A percentile compares a stretch with the other conserved stretches of the same genome.
These are phyloP conservation scores for Scalopus aquaticus DNA, from an alignment of 2,113 vertebrate genomes.

Conservation along the genomic window DNA sequence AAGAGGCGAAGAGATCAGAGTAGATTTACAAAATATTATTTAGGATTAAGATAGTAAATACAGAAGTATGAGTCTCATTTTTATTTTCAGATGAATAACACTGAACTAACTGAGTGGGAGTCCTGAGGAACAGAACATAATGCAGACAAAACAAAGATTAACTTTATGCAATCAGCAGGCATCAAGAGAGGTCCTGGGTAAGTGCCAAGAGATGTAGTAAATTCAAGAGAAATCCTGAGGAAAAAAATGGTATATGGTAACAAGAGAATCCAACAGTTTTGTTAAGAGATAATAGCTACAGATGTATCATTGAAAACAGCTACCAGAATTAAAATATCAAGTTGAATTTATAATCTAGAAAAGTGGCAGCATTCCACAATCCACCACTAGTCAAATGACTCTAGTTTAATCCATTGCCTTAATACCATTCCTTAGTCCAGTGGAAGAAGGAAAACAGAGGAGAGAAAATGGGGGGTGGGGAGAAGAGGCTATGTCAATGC, in stretches of 20 bases:
- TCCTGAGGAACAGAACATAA: neutral
- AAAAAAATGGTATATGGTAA: neutral
- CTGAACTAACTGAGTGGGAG: neutral
- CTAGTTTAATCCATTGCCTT: neutral
- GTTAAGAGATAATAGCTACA: neutral
- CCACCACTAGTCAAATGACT: neutral
- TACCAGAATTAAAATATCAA: neutral
- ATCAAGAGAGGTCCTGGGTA: neutral
- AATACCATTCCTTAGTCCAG: neutral
- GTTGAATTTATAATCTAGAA: neutral
- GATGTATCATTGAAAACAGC: neutral
- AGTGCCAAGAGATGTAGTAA: neutral
- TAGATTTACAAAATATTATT: neutral
- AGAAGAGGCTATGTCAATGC: neutral
- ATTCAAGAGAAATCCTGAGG: neutral
- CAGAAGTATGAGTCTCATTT: neutral
- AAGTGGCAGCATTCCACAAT: neutral
- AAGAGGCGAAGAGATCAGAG: neutral
- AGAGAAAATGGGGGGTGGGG: no score
- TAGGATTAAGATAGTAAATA: neutral
- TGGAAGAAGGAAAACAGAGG: neutral
- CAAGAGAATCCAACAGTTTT: neutral
- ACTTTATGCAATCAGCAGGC: neutral
- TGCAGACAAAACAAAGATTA: neutral
- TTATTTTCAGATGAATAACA: neutral